Base-by-base conservation (phyloP, 1,140 invertebrate genomes). In the Plodia interpunctella region DNA sequence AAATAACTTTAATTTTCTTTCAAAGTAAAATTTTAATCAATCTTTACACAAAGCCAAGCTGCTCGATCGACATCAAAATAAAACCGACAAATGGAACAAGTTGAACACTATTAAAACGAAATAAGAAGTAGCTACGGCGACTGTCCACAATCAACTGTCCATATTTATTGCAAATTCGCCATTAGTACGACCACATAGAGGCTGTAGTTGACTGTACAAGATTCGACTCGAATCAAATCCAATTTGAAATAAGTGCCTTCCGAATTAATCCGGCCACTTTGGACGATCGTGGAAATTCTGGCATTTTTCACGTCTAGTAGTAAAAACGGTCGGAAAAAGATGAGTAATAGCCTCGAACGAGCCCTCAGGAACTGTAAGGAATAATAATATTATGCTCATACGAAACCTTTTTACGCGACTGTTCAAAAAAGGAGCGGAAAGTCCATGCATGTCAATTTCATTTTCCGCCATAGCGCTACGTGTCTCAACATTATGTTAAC, bases 231-330 rank as follows among this genome's bases (percentile, higher is more conserved):
- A 80, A 68, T 69, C 71, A 83, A 88, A 86, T 86, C 82, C 85
- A 86, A 88, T 88, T 88, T 86, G 85, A 86, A 85, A 86, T 88
- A 88, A 88, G 83, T 88, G 85, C 85, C 80, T 77, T 78, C 75
- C 80, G 85, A 88, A 88, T 88, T 86, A 88, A 88, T 88, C 85
- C 85, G 68, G 72, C 79, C 80, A 86, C 83, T 87, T 84, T 81
- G 80, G 80, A 65, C 78, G 73, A 73, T 78, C 81, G 75, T 83
- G 83, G 85, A 86, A 83, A 83, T 87, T 86, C 82, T 86, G 85
- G 76, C 83, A 88, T 88, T 86, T 88, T 88, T 83, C 85, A 88
- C 78, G 79, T 84, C 76, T 72, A 78, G 82, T 77, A 81, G 85
- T 88, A 88, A 87, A 88, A 88, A 85, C 76, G 77, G 72, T 70